These are phyloP conservation scores for Pongo abelii DNA, from an alignment of 2,113 vertebrate genomes.

Conservation along the genomic window DNA sequence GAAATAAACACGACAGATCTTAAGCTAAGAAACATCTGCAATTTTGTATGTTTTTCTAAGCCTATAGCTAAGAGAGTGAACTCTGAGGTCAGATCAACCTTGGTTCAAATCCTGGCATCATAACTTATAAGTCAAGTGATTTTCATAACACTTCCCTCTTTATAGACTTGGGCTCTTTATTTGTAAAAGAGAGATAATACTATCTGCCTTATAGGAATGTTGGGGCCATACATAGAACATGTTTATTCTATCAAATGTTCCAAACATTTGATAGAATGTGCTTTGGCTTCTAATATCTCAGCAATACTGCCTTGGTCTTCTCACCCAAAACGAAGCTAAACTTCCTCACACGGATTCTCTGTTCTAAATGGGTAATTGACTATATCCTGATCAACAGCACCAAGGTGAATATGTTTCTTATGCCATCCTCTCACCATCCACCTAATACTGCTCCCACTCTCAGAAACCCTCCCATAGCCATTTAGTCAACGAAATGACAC, in stretches of 20 bases:
- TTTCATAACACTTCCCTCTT: not conserved
- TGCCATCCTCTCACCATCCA: not conserved
- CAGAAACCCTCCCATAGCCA: not conserved
- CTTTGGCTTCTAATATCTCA: not conserved
- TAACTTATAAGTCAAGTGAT: not conserved
- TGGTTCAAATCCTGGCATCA: not conserved
- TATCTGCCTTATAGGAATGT: not conserved
- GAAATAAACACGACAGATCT: slow-evolving; percentile 40
- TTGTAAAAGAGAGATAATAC: not conserved
- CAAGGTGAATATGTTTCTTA: too few species aligned
- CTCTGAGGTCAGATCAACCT: not conserved
- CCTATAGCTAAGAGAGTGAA: not conserved
- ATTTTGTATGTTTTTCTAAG: slow-evolving; percentile 46
- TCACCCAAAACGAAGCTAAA: not conserved
- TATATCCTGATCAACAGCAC: not conserved
- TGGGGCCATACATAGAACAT: not conserved
- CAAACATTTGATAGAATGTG: too few species aligned
- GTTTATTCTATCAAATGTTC: not conserved
- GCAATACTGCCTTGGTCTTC: not conserved
- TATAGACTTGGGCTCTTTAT: not conserved
- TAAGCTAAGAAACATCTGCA: slow-evolving; percentile 36
- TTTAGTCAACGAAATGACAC: not conserved
- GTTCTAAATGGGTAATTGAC: not conserved
- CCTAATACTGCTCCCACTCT: not conserved
- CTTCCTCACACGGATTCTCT: not conserved